Conservation (phyloP, 2,888 invertebrate species). For the Nymphalis urticae region DNA sequence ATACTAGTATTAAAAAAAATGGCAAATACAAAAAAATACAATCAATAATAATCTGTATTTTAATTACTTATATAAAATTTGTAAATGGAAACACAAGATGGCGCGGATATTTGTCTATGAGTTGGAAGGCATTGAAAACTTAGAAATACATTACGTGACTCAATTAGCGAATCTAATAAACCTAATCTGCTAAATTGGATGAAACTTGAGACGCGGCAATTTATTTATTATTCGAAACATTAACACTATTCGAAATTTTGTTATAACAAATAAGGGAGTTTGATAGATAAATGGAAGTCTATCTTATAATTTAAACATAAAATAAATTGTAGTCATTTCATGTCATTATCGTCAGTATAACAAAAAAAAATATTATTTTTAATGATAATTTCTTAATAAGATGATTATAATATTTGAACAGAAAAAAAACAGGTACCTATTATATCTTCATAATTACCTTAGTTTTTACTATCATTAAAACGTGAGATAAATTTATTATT, state of each 20-base stretch:
- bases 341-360: no score
- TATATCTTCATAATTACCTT: no score
- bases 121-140: not conserved
- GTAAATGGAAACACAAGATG: not conserved
- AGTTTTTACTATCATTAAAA: no score
- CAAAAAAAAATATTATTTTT: no score
- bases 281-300: not conserved
- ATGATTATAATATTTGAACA: no score
- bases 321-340: no score
- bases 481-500: no score
- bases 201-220: not conserved
- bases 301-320: not conserved
- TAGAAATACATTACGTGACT: not conserved
- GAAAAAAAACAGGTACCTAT: no score
- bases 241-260: not conserved
- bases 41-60: not conserved
- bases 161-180: not conserved
- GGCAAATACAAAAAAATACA: not conserved
- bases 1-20: not conserved
- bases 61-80: not conserved
- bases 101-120: not conserved
- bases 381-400: no score
- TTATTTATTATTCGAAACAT: not conserved
- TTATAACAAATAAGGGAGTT: no score
- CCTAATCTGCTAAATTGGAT: slow-evolving; percentile 1